phyloP scores from a whole-genome alignment of 2,113 vertebrate species.

The Chaetodon auriga region DNA sequence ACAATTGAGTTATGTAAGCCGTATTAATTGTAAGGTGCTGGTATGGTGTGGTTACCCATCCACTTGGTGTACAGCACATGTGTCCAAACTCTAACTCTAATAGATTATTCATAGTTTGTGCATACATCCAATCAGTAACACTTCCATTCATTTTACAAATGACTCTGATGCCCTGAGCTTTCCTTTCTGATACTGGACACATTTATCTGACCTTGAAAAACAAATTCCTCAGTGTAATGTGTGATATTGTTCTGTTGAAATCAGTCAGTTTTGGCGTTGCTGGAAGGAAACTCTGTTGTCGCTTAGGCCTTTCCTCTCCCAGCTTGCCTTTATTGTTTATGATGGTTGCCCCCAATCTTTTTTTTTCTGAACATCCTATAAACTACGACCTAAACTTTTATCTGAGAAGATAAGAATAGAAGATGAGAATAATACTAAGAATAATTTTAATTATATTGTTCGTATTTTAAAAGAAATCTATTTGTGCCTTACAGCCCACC shows the following conservation, averaged over 20 bases:
- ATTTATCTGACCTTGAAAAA: slow-evolving; percentile 21
- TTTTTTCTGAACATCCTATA: not conserved
- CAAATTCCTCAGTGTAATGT: not conserved
- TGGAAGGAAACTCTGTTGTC: not conserved
- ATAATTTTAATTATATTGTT: not conserved
- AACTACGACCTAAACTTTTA: not conserved
- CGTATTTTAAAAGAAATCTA: not conserved
- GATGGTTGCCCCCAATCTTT: not conserved
- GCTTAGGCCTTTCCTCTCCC: not conserved
- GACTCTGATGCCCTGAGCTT: not conserved
- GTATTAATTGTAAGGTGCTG: too few species aligned
- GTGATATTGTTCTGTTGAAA: not conserved
- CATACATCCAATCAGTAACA: not conserved
- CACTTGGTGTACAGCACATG: not conserved
- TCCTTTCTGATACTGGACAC: not conserved
- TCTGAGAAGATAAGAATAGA: too few species aligned
- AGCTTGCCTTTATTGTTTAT: not conserved
- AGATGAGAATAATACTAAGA: too few species aligned
- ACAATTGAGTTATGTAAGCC: too few species aligned
- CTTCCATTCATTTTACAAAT: slow-evolving; percentile 1
- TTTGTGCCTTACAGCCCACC: not conserved
- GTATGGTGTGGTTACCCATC: not conserved
- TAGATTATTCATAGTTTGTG: slow-evolving; percentile 1
- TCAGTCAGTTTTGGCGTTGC: not conserved
- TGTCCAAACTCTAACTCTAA: slow-evolving; percentile 16